phyloP scores from a whole-genome alignment of 2,113 vertebrate species.

The Peromyscus leucopus region DNA sequence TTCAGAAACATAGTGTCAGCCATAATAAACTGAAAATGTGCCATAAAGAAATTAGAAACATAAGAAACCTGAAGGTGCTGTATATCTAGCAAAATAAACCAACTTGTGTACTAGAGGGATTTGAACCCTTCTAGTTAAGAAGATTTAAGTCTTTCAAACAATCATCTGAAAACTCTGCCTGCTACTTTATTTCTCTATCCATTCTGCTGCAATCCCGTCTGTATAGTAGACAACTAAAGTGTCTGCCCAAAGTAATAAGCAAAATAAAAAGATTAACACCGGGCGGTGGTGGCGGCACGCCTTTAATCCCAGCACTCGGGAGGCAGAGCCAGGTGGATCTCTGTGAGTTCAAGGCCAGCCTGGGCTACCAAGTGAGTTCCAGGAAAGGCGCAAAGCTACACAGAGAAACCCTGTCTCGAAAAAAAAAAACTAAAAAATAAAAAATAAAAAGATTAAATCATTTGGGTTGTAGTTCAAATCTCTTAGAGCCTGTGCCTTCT shows the following conservation, averaged over 20 bases:
- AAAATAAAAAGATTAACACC: background rate
- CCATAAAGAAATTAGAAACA: background rate
- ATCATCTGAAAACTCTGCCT: background rate
- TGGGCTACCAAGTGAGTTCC: no score
- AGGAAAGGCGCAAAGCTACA: no score
- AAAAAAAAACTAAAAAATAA: no score
- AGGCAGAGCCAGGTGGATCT: no score
- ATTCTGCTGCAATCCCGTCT: background rate
- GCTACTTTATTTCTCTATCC: background rate
- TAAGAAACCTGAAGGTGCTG: background rate
- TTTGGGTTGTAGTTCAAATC: background rate
- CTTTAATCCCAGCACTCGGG: no score
- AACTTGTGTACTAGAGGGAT: background rate
- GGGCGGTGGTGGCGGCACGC: no score
- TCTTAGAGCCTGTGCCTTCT: background rate
- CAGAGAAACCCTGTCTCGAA: no score
- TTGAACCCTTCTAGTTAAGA: background rate
- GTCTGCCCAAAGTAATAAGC: background rate
- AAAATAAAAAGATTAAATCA: background rate
- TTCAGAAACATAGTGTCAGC: background rate
- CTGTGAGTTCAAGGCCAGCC: no score
- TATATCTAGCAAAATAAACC: background rate
- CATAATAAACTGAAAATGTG: background rate
- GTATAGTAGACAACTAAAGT: background rate
- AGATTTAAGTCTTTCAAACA: background rate